Conservation (phyloP, 2,113 vertebrate species). For the Gadus macrocephalus region DNA sequence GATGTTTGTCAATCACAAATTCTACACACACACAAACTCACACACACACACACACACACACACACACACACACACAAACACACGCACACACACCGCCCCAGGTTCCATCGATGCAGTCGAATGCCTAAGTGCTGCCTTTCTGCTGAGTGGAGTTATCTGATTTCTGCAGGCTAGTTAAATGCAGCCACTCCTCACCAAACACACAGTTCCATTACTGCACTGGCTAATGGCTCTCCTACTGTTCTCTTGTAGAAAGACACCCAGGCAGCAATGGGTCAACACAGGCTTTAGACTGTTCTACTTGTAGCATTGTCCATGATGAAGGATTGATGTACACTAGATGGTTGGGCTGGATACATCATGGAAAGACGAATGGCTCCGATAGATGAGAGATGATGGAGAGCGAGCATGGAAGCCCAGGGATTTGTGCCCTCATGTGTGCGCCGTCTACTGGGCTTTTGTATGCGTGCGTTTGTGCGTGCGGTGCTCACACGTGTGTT, state of each 20-base stretch:
- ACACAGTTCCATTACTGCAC: slow-evolving; percentile 34
- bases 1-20: slow-evolving; percentile 2
- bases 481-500: not conserved
- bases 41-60: not conserved
- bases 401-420: too few species aligned
- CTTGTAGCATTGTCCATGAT: too few species aligned
- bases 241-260: not conserved
- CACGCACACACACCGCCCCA: slow-evolving; percentile 1
- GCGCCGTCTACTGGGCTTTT: not conserved
- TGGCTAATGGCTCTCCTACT: slow-evolving; percentile 23
- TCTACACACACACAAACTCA: not conserved
- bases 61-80: not conserved
- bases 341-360: too few species aligned
- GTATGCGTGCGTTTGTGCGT: slow-evolving; percentile 12
- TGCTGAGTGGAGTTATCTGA: slow-evolving; percentile 60
- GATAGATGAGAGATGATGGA: too few species aligned
- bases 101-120: slow-evolving; percentile 24
- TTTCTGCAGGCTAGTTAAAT: slow-evolving; percentile 56
- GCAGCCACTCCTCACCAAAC: slow-evolving; percentile 33
- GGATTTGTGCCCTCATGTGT: not conserved
- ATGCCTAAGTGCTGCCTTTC: slow-evolving; percentile 49
- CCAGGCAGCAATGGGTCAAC: too few species aligned
- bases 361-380: too few species aligned
- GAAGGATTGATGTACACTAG: too few species aligned
- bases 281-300: too few species aligned